Evolutionary conservation across 2,888 invertebrate species (phyloP).

Genomic region (Nasonovia ribisnigri): DNA sequence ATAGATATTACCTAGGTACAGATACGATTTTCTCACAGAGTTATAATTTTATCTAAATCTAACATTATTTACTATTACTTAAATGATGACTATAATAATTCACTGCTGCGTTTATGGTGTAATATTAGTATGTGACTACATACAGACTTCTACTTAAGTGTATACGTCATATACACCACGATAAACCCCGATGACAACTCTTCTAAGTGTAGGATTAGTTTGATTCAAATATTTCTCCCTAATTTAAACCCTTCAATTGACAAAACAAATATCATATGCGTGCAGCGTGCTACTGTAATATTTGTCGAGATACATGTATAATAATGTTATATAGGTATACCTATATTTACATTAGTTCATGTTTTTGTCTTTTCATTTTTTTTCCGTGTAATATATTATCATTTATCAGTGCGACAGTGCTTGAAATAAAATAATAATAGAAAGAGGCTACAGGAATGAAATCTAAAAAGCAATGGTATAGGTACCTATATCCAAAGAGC

Average conservation of each 20-base stretch:
- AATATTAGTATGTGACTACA: neutral
- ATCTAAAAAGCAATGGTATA: neutral
- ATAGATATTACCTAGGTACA: neutral
- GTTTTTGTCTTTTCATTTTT: neutral
- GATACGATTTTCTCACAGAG: neutral
- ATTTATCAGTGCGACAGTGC: neutral
- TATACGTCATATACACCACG: neutral
- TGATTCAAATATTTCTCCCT: neutral
- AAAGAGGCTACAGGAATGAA: neutral
- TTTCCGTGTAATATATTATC: neutral
- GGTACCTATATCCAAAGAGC: neutral
- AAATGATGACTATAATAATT: neutral
- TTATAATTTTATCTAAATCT: neutral
- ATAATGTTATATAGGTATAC: neutral
- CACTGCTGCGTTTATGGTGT: neutral
- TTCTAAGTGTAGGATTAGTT: neutral
- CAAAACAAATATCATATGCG: neutral
- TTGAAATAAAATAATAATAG: neutral
- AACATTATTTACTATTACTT: too few relatives aligned
- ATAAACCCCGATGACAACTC: neutral
- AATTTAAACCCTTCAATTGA: slow-evolving; percentile 21
- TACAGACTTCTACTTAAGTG: neutral
- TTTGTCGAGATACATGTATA: neutral
- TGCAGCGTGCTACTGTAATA: neutral
- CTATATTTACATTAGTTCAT: neutral